Evolutionary conservation across 30 jellyfish, hydroid and myxozoan species (phyloP).

Genomic region (Kudoa iwatai): DNA sequence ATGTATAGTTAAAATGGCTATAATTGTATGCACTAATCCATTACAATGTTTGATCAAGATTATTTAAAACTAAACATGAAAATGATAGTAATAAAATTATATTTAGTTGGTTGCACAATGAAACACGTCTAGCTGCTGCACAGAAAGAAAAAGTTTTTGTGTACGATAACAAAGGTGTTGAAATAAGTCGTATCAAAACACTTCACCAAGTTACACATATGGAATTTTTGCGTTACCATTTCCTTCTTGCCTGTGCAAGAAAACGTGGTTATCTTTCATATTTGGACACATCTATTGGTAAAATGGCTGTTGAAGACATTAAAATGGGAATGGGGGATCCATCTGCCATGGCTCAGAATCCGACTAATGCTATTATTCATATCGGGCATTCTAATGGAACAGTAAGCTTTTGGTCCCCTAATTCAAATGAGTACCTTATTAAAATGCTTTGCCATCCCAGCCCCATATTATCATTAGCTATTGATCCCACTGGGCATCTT

Average conservation of each 20-base stretch:
- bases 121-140: conserved; percentile 83
- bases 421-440: conserved; percentile 44
- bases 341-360: conserved; percentile 58
- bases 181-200: conserved; percentile 29
- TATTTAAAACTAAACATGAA: no score
- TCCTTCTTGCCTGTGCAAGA: conserved; percentile 58
- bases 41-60: no score
- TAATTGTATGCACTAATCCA: no score
- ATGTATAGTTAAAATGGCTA: no score
- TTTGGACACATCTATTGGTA: conserved; percentile 90
- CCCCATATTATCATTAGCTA: conserved; percentile 32
- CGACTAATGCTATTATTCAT: conserved; percentile 36
- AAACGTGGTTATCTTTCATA: conserved; percentile 23
- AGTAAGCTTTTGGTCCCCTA: conserved; percentile 74
- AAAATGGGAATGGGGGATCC: conserved; percentile 38
- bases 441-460: conserved; percentile 84
- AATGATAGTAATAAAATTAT: no score
- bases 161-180: conserved; percentile 48
- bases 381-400: conserved; percentile 85
- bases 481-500: conserved; percentile 32
- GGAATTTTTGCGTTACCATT: conserved; percentile 64
- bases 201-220: conserved; percentile 26
- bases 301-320: conserved; percentile 17
- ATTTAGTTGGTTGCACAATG: conserved; percentile 79
- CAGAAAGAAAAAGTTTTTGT: conserved; percentile 46